These are phyloP conservation scores for Aegotheles bennettii DNA, from an alignment of 2,113 vertebrate genomes.

Conservation along the genomic window DNA sequence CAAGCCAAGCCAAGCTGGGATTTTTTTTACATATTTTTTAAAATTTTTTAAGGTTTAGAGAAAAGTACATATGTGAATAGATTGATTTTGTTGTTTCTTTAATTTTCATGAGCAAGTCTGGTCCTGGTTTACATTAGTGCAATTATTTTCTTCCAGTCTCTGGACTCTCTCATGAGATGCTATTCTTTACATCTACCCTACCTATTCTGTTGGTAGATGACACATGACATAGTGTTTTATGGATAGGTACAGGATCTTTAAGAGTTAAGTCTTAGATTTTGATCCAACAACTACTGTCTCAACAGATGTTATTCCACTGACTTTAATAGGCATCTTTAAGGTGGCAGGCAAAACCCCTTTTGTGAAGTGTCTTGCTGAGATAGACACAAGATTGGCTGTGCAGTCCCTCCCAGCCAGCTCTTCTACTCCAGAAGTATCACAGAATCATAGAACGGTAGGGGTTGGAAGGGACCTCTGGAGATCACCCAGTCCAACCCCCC, in stretches of 20 bases:
- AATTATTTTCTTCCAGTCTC: fast-evolving
- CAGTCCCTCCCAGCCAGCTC: neutral
- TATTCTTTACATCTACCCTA: neutral
- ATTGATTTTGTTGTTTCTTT: neutral
- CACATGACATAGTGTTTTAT: neutral
- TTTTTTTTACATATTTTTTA: too few relatives aligned
- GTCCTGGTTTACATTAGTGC: neutral
- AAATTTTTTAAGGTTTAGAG: neutral
- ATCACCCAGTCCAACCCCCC: too few relatives aligned
- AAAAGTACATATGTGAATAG: neutral
- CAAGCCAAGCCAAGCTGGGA: neutral
- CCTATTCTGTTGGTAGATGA: neutral
- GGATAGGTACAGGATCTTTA: neutral
- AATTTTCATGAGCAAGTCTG: neutral
- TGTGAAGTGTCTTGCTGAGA: neutral
- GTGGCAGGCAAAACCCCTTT: neutral
- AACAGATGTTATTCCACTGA: neutral
- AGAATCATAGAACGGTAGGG: too few relatives aligned
- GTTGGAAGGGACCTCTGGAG: too few relatives aligned
- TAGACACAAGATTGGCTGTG: too few relatives aligned
- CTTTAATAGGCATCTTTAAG: fast-evolving
- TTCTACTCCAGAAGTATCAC: neutral
- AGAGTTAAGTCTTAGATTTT: neutral
- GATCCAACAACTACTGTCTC: fast-evolving
- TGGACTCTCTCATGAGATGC: neutral